Conservation (phyloP, 2,888 invertebrate species). For the Hypena proboscidalis region DNA sequence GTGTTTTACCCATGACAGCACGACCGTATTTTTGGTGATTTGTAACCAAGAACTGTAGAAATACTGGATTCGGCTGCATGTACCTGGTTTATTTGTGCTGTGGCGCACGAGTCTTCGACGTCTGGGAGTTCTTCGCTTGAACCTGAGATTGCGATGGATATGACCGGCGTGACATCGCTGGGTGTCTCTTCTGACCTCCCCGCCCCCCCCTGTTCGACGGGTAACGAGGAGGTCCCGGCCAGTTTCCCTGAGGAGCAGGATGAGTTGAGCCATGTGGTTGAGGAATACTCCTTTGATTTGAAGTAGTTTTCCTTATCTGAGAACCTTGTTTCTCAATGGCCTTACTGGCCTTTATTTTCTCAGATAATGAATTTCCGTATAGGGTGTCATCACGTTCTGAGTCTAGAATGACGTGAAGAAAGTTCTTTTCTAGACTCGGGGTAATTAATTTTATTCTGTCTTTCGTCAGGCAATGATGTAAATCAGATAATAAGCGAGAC, state of each 20-base stretch:
- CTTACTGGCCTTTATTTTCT: slow-evolving; percentile 8
- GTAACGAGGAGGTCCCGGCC: slow-evolving; percentile 26
- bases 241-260: slow-evolving; percentile 34
- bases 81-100: slow-evolving; percentile 6
- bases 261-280: not conserved
- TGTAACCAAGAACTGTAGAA: slow-evolving; percentile 1
- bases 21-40: slow-evolving; percentile 2
- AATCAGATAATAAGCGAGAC: slow-evolving; percentile 24
- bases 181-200: slow-evolving; percentile 5
- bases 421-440: slow-evolving; percentile 23
- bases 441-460: slow-evolving; percentile 25
- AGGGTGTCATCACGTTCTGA: slow-evolving; percentile 7
- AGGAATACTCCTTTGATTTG: not conserved
- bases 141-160: not conserved
- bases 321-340: slow-evolving; percentile 5
- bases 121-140: not conserved
- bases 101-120: not conserved
- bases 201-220: slow-evolving; percentile 24
- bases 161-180: not conserved
- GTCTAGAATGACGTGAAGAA: slow-evolving; percentile 22
- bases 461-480: slow-evolving; percentile 16
- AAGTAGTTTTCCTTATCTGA: slow-evolving; percentile 1
- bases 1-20: slow-evolving; percentile 5
- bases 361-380: not conserved
- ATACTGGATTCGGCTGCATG: slow-evolving; percentile 4